These are phyloP conservation scores for Halcyon badia DNA, from an alignment of 2,797 vertebrate genomes.

Conservation along the genomic window DNA sequence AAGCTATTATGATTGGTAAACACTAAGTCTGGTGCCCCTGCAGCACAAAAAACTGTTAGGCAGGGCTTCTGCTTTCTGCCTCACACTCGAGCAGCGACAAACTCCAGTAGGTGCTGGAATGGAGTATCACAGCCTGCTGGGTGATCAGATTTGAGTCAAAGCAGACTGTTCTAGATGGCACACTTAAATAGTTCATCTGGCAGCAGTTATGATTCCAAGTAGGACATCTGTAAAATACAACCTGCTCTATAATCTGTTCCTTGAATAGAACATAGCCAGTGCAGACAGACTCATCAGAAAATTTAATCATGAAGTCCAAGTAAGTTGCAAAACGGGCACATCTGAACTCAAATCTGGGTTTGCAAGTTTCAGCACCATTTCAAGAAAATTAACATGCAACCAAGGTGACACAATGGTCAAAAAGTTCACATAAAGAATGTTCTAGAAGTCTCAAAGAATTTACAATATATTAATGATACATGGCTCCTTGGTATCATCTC, in stretches of 20 bases:
- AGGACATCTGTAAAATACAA: constrained; percentile 1
- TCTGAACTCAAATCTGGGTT: background rate
- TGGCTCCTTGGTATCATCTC: background rate
- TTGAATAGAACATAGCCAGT: background rate
- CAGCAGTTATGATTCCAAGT: background rate
- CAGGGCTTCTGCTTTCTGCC: background rate
- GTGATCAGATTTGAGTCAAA: background rate
- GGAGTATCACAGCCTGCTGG: background rate
- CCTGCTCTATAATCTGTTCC: background rate
- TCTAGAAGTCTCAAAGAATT: background rate
- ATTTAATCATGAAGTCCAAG: background rate
- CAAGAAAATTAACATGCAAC: background rate
- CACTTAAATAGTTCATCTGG: constrained; percentile 19
- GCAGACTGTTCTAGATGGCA: constrained; percentile 21
- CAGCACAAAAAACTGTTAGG: background rate
- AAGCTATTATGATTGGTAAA: background rate
- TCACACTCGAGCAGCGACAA: background rate
- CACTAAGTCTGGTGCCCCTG: background rate
- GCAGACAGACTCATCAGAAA: background rate
- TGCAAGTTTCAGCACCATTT: background rate
- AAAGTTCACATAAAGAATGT: background rate
- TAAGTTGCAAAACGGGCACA: background rate
- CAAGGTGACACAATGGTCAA: background rate
- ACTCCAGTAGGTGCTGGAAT: background rate
- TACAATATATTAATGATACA: background rate